Percentiles rank a stretch among this genome's conserved stretches.
Evolutionary conservation across 2,113 vertebrate genomes (phyloP).

Genomic region (Trematocara marginatum): DNA sequence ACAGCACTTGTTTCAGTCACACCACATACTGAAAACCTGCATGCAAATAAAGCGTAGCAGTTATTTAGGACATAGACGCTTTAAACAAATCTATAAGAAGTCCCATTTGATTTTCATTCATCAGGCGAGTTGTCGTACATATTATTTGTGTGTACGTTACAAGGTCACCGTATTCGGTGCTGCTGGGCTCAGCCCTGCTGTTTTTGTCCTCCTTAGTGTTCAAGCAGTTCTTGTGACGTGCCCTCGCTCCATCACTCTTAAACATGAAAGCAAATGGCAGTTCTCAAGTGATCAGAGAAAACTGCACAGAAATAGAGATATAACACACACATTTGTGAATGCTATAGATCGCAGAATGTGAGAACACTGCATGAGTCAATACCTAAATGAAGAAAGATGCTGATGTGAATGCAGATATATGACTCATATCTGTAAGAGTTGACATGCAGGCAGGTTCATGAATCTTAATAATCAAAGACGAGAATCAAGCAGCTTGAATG

Average conservation of each 20-base stretch:
- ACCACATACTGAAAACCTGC: not conserved
- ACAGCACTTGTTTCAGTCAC: not conserved
- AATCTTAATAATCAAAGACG: conserved; percentile 70
- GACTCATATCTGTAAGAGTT: conserved; percentile 62
- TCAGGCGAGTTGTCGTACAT: not conserved
- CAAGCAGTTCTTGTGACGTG: not conserved
- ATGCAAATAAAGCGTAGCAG: not conserved
- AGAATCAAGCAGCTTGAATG: conserved; percentile 34
- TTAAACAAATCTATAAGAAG: not conserved
- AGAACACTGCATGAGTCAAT: conserved; percentile 59
- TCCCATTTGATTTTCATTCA: not conserved
- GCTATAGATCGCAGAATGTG: conserved; percentile 54
- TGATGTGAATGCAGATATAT: conserved; percentile 65
- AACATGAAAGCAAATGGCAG: conserved; percentile 29
- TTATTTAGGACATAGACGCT: not conserved
- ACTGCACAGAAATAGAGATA: conserved; percentile 57
- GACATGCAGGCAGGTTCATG: conserved; percentile 62
- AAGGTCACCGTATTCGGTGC: not conserved
- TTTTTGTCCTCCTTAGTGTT: not conserved
- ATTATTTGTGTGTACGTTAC: not conserved
- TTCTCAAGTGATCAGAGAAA: conserved; percentile 42
- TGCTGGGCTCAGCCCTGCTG: not conserved
- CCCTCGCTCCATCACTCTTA: conserved; percentile 35
- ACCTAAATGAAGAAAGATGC: conserved; percentile 72
- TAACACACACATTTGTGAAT: conserved; percentile 38